Evolutionary conservation across 2,113 vertebrate genomes (phyloP).

Genomic region (Lepus americanus): DNA sequence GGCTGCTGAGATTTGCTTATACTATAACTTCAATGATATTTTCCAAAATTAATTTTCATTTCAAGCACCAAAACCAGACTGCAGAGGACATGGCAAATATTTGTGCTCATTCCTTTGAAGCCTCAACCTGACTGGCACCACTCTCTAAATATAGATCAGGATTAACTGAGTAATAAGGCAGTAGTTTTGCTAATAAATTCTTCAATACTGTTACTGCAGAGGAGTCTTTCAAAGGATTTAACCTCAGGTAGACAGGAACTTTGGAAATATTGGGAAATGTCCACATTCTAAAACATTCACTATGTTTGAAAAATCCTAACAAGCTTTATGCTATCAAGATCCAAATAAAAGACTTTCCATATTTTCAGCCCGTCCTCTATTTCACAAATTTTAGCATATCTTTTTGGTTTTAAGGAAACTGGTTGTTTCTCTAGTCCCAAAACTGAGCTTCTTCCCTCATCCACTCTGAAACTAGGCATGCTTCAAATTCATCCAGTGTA

Average conservation of each 20-base stretch:
- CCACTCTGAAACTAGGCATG: neutral
- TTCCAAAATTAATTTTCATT: constrained; percentile 61
- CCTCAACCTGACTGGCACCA: constrained; percentile 45
- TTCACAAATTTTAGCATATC: constrained; percentile 18
- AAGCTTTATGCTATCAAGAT: constrained; percentile 68
- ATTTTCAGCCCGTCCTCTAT: constrained; percentile 42
- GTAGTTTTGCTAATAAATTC: constrained; percentile 75
- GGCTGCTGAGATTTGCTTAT: constrained; percentile 67
- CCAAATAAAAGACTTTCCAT: constrained; percentile 56
- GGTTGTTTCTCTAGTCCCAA: neutral
- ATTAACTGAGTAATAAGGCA: constrained; percentile 62
- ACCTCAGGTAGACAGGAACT: constrained; percentile 66
- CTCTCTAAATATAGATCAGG: constrained; percentile 34
- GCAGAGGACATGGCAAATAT: neutral
- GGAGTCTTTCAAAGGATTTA: constrained; percentile 74
- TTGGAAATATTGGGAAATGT: constrained; percentile 70
- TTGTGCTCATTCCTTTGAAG: neutral
- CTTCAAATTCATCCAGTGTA: neutral
- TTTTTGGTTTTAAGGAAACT: constrained; percentile 44
- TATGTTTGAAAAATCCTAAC: constrained; percentile 52
- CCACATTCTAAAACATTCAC: constrained; percentile 64
- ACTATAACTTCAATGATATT: constrained; percentile 52
- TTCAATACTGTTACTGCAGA: constrained; percentile 67
- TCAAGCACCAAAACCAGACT: constrained; percentile 19
- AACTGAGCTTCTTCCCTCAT: neutral